Evolutionary conservation across 2,113 vertebrate species (phyloP).

Genomic region (Pipra filicauda): DNA sequence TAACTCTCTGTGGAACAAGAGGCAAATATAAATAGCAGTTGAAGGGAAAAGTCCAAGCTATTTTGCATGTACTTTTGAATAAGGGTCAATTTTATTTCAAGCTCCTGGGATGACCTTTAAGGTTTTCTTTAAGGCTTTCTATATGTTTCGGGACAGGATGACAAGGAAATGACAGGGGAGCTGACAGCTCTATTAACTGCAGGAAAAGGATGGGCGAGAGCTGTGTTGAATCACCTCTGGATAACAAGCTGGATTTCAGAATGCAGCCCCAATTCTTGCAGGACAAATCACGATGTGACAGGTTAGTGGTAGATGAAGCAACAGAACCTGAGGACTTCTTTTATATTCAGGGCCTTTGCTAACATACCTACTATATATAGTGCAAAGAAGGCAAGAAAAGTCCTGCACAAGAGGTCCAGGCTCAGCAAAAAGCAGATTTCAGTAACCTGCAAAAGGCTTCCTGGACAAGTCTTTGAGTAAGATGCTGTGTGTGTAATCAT

Average conservation of each 20-base stretch:
- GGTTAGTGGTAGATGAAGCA: constrained; percentile 7
- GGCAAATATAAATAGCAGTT: neutral
- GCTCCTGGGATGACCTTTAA: neutral
- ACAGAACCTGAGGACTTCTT: neutral
- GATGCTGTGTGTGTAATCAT: neutral
- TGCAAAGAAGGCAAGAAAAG: neutral
- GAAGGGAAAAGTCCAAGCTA: neutral
- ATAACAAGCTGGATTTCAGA: constrained; percentile 58
- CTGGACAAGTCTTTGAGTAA: neutral
- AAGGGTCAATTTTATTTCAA: constrained; percentile 1
- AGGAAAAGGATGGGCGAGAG: constrained; percentile 26
- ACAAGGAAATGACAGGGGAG: constrained; percentile 42
- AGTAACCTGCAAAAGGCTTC: neutral
- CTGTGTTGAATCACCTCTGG: constrained; percentile 16
- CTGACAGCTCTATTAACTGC: constrained; percentile 72
- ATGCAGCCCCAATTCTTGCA: constrained; percentile 49
- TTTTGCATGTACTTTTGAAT: neutral
- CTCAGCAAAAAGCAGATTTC: neutral
- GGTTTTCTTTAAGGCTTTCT: constrained; percentile 43
- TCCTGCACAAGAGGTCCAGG: neutral
- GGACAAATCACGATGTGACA: neutral
- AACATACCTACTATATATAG: neutral
- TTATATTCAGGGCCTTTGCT: neutral
- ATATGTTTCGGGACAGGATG: neutral
- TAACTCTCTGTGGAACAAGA: neutral